These are phyloP conservation scores for Drosophila helvetica DNA, from an alignment of 2,888 invertebrate species.

Conservation along the genomic window DNA sequence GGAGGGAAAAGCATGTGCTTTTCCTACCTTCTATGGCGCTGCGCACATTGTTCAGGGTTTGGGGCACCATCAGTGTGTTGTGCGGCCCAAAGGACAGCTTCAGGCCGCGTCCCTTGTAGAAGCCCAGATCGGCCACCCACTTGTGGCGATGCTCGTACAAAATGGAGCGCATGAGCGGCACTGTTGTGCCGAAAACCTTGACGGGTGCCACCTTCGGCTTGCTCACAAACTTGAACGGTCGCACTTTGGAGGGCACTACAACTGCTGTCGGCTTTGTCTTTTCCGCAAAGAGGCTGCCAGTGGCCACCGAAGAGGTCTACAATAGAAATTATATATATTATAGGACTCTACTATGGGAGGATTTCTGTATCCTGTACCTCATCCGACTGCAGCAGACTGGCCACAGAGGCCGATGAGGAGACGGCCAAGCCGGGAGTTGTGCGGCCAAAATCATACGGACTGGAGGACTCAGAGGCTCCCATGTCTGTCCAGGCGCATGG, in stretches of 20 bases:
- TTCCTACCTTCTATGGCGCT: constrained; percentile 50
- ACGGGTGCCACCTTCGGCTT: constrained; percentile 84
- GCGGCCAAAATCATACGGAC: constrained; percentile 72
- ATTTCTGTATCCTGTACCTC: constrained; percentile 46
- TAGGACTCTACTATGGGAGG: too few relatives aligned
- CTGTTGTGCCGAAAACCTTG: constrained; percentile 82
- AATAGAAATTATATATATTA: background rate
- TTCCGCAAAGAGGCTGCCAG: constrained; percentile 30
- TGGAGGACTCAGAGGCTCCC: constrained; percentile 69
- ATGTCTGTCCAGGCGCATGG: constrained; percentile 72
- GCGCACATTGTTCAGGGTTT: constrained; percentile 80
- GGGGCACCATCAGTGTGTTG: constrained; percentile 85
- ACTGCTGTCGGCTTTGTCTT: constrained; percentile 1
- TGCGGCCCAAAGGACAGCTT: constrained; percentile 91
- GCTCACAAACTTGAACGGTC: constrained; percentile 69
- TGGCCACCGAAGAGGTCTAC: constrained; percentile 59
- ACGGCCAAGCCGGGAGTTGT: constrained; percentile 52
- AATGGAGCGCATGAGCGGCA: constrained; percentile 83
- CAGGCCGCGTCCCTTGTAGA: constrained; percentile 87
- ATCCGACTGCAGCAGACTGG: constrained; percentile 61
- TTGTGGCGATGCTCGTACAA: constrained; percentile 76
- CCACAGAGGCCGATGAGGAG: constrained; percentile 69
- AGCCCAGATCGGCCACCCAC: constrained; percentile 85
- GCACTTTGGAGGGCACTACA: constrained; percentile 3
- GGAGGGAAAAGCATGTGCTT: background rate